phyloP scores from a whole-genome alignment of 2,888 invertebrate species.

The Glaucopsyche alexis region DNA sequence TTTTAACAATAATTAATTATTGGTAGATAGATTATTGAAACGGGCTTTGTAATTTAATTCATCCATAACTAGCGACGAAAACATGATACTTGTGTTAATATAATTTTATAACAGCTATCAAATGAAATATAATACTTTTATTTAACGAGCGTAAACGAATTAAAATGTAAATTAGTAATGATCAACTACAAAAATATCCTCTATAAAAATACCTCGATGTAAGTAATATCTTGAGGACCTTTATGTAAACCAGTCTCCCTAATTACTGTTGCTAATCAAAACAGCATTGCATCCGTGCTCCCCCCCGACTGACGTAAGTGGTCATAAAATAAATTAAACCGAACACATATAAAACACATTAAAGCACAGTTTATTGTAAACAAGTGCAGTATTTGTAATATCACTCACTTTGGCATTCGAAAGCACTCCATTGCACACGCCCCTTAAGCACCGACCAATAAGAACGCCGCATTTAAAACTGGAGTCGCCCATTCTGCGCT shows the following conservation, averaged over 20 bases:
- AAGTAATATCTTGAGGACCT: neutral
- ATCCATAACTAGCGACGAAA: constrained; percentile 18
- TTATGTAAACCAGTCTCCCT: neutral
- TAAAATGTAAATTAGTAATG: constrained; percentile 22
- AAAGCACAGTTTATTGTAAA: constrained; percentile 74
- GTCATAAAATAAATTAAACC: constrained; percentile 69
- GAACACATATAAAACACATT: constrained; percentile 76
- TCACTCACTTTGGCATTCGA: constrained; percentile 60
- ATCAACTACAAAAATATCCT: constrained; percentile 18
- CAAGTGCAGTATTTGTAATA: constrained; percentile 68
- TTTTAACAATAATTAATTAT: no score
- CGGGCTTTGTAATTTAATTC: neutral
- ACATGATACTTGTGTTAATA: constrained; percentile 15
- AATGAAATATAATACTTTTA: constrained; percentile 2
- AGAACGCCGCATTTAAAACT: constrained; percentile 44
- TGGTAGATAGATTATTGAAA: no score
- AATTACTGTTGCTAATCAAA: constrained; percentile 14
- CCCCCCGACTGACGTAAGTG: constrained; percentile 57
- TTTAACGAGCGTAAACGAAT: neutral
- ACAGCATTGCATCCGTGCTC: constrained; percentile 1
- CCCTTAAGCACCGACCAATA: constrained; percentile 58
- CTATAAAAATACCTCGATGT: constrained; percentile 16
- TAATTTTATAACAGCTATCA: constrained; percentile 2
- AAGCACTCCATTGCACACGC: constrained; percentile 64
- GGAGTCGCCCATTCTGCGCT: constrained; percentile 68